Base-by-base conservation (phyloP, 2,888 invertebrate genomes). In the Hermaeophaga mercurialis region DNA sequence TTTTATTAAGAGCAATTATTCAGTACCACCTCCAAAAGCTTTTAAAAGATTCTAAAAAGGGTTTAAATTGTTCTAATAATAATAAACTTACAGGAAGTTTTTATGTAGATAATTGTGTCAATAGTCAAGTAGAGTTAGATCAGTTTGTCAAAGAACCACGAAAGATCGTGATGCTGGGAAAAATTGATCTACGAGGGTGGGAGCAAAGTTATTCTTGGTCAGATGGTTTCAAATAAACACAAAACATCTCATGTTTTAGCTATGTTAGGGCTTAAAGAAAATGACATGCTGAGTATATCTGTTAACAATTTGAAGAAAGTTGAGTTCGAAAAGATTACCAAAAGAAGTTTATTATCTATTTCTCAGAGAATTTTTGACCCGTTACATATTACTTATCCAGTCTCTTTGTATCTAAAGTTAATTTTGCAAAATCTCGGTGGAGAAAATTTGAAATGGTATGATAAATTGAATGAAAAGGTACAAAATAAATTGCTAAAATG, bases 401-500 rank as follows among this genome's bases (percentile, higher is more conserved):
- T 54, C 9, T 49, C 53, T 8, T 31, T 61, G 22, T 17, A 36
- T 6, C 61, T 59, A 5, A 61, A 61, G 28, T 22, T 61, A 8
- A 11, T 63, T 11, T 44, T 63, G 14, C 59, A 61, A 19, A 18
- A 33, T 17, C 14, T 38, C 11, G 59, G 57, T 55, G 38, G 48
- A 38, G 18, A 48, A 45, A 24, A 53, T 15, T 26, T 62, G 14
- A 19, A 24, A 1, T 59, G 28, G 56, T 50, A 58, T 46, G 22
- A 28, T 5, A 33, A 47, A 19, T 19, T 58, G 2, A 44, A 49
- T 19, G 19, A 2, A 8, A 38, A 31, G 7, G 65, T 64, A 26
- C 5, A 19, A 18, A 50, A 52, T 1, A 68, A 61, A 62, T 47
- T 61, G 14, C 22, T 56, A 24, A 49, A 66, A 38, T 48, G 69